Evolutionary conservation across 2,797 vertebrate genomes (phyloP), one percentile per base, ranked within the genome.

Genomic region (Melanotaenia trifasciata): DNA sequence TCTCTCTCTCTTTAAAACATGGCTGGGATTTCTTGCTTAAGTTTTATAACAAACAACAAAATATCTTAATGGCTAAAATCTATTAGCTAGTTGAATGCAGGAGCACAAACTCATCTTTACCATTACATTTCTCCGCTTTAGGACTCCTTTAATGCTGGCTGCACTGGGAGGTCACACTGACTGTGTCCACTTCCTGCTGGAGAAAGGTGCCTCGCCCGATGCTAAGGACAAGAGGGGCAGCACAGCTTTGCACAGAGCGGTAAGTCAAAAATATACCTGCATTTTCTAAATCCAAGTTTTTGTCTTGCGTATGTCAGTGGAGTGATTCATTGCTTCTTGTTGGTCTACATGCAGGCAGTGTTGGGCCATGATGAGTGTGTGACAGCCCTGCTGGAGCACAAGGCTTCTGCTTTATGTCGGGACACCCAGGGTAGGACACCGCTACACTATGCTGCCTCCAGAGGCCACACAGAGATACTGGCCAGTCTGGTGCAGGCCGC

Each of bases 101-200:
- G 24, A 35, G 35, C 45, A 0, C 24, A 20, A 56, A 54, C 33
- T 1, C 32, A 2, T 3, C 0, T 66, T 40, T 20, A 40, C 40
- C 24, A 2, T 64, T 24, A 9, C 9, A 40, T 33, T 22, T 53
- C 3, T 76, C 22, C 12, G 59, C 13, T 32, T 38, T 79, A 99
- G 98, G 89, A 99, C 97, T 70, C 96, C 98, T 0, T 90, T 99
- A 90, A 99, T 99, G 97, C 91, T 99, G 66, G 97, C 98, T 5
- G 95, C 97, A 84, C 95, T 97, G 90, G 97, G 96, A 32, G 95
- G 96, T 85, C 96, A 99, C 45, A 94, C 95, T 1, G 97, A 98
- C 92, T 98, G 97, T 65, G 96, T 97, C 73, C 96, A 96, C 74
- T 96, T 96, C 86, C 94, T 99, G 87, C 93, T 99, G 88, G 97